These are phyloP conservation scores for Galerucella nymphaeae DNA, from an alignment of 2,888 invertebrate genomes.

Conservation along the genomic window DNA sequence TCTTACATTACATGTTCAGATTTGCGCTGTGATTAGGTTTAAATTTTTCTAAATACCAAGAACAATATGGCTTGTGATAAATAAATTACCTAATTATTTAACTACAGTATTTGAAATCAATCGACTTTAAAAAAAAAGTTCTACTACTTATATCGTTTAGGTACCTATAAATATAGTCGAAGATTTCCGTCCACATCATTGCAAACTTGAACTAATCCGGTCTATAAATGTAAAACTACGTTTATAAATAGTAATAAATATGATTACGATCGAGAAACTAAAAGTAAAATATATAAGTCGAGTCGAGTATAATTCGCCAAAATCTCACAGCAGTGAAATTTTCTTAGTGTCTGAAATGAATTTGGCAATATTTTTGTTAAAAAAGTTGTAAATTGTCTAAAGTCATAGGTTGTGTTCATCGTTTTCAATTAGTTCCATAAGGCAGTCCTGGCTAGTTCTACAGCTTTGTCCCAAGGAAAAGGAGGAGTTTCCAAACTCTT, in stretches of 20 bases:
- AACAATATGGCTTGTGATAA: not conserved
- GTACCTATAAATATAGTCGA: not conserved
- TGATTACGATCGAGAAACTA: conserved; percentile 25
- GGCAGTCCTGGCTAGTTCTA: conserved; percentile 75
- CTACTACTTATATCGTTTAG: not conserved
- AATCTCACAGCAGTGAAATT: conserved; percentile 2
- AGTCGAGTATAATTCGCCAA: conserved; percentile 5
- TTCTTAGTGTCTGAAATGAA: too few relatives aligned
- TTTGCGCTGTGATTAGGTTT: not conserved
- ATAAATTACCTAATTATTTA: not conserved
- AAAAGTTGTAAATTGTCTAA: conserved; percentile 10
- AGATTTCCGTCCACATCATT: too few relatives aligned
- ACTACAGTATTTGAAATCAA: not conserved
- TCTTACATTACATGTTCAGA: not conserved
- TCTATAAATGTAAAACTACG: conserved; percentile 17
- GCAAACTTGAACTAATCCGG: conserved; percentile 16
- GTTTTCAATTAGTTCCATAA: conserved; percentile 70
- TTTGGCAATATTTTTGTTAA: not conserved
- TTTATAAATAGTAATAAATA: conserved; percentile 31
- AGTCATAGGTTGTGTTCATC: conserved; percentile 9
- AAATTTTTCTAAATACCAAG: conserved; percentile 2
- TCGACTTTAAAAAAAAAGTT: not conserved
- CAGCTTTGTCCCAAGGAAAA: conserved; percentile 84
- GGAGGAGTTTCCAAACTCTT: conserved; percentile 67
- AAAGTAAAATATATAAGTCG: conserved; percentile 21